Percentiles rank a stretch among this genome's conserved stretches.
Evolutionary conservation across 2,797 vertebrate species (phyloP).

Genomic region (Danio kyathit): DNA sequence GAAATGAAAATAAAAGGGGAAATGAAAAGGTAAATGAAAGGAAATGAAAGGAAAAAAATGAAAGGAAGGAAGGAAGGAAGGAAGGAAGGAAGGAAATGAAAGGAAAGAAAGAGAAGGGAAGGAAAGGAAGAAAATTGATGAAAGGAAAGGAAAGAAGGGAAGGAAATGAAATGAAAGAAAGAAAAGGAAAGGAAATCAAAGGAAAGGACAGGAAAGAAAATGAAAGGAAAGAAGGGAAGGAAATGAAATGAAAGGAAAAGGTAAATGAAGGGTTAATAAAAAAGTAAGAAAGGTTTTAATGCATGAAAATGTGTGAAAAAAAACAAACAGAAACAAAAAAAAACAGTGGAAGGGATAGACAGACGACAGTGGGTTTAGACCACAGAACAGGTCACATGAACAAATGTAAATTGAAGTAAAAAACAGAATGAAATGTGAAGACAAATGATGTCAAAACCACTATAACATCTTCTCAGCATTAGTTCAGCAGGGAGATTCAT

Average conservation of each 20-base stretch:
- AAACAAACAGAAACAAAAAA: background rate
- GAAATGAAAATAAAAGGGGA: too few relatives aligned
- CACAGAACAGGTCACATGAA: constrained; percentile 7
- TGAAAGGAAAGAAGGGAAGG: too few relatives aligned
- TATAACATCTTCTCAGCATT: constrained; percentile 8
- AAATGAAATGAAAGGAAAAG: background rate
- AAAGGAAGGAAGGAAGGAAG: background rate
- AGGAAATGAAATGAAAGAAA: background rate
- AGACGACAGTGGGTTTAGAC: constrained; percentile 21
- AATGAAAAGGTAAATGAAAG: background rate
- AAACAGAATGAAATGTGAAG: constrained; percentile 28
- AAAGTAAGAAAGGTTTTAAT: constrained; percentile 14
- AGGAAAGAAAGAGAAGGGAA: background rate
- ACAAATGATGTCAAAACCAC: constrained; percentile 10
- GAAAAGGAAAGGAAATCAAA: too few relatives aligned
- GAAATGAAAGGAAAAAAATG: too few relatives aligned
- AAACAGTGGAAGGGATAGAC: constrained; percentile 15
- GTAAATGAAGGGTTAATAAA: constrained; percentile 13
- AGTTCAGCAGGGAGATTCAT: constrained; percentile 1
- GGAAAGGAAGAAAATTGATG: background rate
- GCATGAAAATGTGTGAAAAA: background rate
- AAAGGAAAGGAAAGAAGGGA: background rate
- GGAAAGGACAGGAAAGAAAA: too few relatives aligned
- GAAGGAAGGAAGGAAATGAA: background rate
- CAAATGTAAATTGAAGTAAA: constrained; percentile 15